phyloP scores from a whole-genome alignment of 2,888 invertebrate species.

The Eutolmus rufibarbis region DNA sequence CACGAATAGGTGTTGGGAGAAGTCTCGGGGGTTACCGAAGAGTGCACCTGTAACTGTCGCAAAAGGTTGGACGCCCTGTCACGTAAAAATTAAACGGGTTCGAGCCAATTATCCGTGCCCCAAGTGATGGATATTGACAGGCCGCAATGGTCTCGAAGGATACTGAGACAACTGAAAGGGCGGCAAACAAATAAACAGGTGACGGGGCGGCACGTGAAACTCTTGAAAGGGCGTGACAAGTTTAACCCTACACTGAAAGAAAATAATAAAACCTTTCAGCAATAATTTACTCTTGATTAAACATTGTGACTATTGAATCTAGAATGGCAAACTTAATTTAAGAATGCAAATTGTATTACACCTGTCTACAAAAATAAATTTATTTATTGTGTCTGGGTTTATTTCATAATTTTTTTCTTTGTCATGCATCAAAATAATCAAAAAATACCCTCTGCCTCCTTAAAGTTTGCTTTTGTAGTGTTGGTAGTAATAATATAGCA shows the following conservation, averaged over 20 bases:
- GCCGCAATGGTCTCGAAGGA: background rate
- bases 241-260: background rate
- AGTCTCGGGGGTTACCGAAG: background rate
- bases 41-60: slow-evolving; percentile 28
- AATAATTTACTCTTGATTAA: too few relatives aligned
- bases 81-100: slow-evolving; percentile 30
- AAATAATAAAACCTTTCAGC: too few relatives aligned
- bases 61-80: slow-evolving; percentile 8
- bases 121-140: slow-evolving; percentile 6
- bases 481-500: too few relatives aligned
- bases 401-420: too few relatives aligned
- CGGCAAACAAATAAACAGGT: background rate
- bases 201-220: background rate
- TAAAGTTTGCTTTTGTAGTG: too few relatives aligned
- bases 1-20: background rate
- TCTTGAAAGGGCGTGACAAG: background rate
- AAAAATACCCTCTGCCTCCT: too few relatives aligned
- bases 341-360: too few relatives aligned
- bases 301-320: too few relatives aligned
- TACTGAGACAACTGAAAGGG: background rate
- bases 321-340: too few relatives aligned
- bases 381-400: too few relatives aligned
- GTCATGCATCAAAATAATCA: too few relatives aligned
- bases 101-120: background rate
- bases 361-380: too few relatives aligned